These are phyloP conservation scores for Ascaphus truei DNA, from an alignment of 2,113 vertebrate species.

Conservation along the genomic window DNA sequence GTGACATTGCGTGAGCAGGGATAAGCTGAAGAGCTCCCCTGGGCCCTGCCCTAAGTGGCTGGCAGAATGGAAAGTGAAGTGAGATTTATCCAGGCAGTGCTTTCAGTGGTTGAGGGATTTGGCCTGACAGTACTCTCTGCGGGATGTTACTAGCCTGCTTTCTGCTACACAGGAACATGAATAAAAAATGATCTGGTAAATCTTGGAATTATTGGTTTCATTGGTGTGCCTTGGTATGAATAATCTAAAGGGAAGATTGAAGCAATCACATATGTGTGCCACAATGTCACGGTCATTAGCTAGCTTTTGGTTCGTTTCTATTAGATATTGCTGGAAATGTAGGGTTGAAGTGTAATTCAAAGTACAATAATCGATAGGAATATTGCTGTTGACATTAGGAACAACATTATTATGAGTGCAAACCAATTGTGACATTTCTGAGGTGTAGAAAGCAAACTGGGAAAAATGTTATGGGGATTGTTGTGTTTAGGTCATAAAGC, in stretches of 20 bases:
- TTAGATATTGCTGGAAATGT: not conserved
- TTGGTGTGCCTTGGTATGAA: constrained; percentile 40
- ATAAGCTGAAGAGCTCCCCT: constrained; percentile 55
- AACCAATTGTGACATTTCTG: no score
- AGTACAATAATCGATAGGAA: no score
- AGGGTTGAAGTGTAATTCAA: not conserved
- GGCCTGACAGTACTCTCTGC: constrained; percentile 39
- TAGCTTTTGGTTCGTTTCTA: not conserved
- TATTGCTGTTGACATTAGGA: not conserved
- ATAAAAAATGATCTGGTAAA: constrained; percentile 49
- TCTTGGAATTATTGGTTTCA: constrained; percentile 48
- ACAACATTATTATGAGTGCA: not conserved
- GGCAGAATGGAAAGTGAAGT: constrained; percentile 56
- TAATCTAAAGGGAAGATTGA: constrained; percentile 46
- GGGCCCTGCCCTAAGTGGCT: constrained; percentile 52
- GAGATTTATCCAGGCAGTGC: constrained; percentile 42
- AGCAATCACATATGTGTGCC: constrained; percentile 36
- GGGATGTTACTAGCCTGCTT: constrained; percentile 54
- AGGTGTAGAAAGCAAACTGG: no score
- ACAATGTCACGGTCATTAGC: constrained; percentile 38
- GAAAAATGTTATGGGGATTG: no score
- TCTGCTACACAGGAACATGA: constrained; percentile 46
- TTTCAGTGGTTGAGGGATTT: constrained; percentile 46
- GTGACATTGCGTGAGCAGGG: constrained; percentile 56
- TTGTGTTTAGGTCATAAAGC: no score